Conservation (phyloP, 2,888 invertebrate genomes). For the Phortica magna region DNA sequence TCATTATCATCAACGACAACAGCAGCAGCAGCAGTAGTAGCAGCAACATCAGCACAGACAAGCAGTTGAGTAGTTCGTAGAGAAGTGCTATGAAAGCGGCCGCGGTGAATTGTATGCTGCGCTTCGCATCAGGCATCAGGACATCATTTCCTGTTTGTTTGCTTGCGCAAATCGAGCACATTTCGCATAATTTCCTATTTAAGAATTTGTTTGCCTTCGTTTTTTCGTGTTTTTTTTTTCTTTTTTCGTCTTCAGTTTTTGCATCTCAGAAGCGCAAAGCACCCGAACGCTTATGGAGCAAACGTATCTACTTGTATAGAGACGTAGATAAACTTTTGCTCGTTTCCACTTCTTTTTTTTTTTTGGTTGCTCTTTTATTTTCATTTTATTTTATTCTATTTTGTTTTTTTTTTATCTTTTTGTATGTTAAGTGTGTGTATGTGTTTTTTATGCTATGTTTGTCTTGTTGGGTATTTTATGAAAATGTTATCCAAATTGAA, state of each 20-base stretch:
- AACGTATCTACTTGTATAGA: background rate
- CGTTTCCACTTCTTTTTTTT: conserved; percentile 32
- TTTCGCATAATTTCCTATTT: conserved; percentile 74
- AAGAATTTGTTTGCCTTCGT: conserved; percentile 50
- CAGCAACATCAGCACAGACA: background rate
- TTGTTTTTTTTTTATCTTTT: background rate
- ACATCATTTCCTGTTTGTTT: conserved; percentile 74
- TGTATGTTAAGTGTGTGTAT: conserved; percentile 49
- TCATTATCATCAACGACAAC: conserved; percentile 49
- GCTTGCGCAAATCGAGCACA: conserved; percentile 74
- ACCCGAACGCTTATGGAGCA: background rate
- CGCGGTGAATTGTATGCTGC: conserved; percentile 2
- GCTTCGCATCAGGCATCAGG: conserved; percentile 19
- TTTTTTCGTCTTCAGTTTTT: background rate
- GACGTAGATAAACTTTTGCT: conserved; percentile 4
- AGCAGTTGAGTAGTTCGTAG: conserved; percentile 27
- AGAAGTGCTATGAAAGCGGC: background rate
- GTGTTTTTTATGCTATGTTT: conserved; percentile 63
- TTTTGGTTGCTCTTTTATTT: background rate
- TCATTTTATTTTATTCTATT: background rate
- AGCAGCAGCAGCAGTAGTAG: conserved; percentile 49
- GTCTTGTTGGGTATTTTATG: conserved; percentile 71
- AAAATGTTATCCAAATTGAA: conserved; percentile 74
- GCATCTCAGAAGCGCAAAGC: background rate
- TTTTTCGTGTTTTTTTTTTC: no score